Evolutionary conservation across 2,888 invertebrate species (phyloP), one percentile per base, ranked within the genome.

Genomic region (Alitta virens): DNA sequence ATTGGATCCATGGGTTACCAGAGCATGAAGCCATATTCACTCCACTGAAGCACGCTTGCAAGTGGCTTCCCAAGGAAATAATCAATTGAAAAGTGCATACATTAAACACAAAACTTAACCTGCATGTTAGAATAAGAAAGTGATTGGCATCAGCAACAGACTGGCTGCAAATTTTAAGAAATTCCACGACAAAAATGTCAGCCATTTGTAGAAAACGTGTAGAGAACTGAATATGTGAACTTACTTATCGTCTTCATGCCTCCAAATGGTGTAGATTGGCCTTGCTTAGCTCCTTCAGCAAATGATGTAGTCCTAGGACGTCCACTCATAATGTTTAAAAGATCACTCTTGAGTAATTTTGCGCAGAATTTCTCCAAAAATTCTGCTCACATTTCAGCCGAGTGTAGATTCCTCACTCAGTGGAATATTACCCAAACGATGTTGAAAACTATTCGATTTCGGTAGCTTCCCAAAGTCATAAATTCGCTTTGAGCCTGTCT

Each of bases 221-320:
- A n/a, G n/a, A n/a, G n/a, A n/a, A n/a, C n/a, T n/a, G n/a, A n/a
- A n/a, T n/a, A n/a, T n/a, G n/a, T 33, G 7, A 33, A 33, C 33
- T 33, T 33, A 33, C 33, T 33, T 33, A 33, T 33, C 7, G 33
- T 33, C 33, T 33, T 64, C 62, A 64, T 64, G 33, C 64, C 64
- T 51, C 64, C 62, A 23, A 64, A 62, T 40, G 60, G n/a, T 53
- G 56, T 55, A 1, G 64, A 64, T 43, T 63, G 57, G 2, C 62
- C 62, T 27, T 46, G 63, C 50, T 62, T 68, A 33, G 61, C 50
- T 33, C 63, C 65, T n/a, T 68, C 68, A 33, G 64, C 64, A 42
- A 68, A 66, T 3, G 68, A 68, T 16, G 68, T 67, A 21, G 68
- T 68, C 60, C 68, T 63, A 18, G 68, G 68, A 21, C 68, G 53